phyloP scores from a whole-genome alignment of 2,888 invertebrate species.

The Drosophila neotestacea region DNA sequence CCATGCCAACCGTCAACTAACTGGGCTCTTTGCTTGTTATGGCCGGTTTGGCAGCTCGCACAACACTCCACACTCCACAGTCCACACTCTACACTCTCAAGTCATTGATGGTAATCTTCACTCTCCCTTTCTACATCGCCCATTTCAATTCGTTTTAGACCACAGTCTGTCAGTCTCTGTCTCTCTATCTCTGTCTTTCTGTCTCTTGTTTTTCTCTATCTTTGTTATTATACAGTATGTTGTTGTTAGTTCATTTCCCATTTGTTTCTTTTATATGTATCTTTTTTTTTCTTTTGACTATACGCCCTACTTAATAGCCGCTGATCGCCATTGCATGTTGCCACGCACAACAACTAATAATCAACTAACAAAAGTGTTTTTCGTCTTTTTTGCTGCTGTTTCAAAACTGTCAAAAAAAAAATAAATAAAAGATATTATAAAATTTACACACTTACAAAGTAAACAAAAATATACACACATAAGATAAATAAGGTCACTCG shows the following conservation, averaged over 20 bases:
- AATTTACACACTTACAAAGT: background rate
- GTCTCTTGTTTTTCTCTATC: background rate
- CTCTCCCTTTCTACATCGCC: conserved; percentile 45
- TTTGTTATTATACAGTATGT: background rate
- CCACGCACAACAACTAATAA: conserved; percentile 43
- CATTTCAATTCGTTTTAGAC: conserved; percentile 1
- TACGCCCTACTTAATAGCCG: conserved; percentile 62
- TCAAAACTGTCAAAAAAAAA: background rate
- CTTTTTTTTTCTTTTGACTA: conserved; percentile 36
- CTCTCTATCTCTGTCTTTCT: background rate
- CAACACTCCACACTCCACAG: conserved; percentile 24
- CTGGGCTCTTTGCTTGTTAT: conserved; percentile 32
- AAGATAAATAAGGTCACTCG: too few species aligned
- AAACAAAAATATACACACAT: background rate
- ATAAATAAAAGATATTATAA: background rate
- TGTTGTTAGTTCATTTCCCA: conserved; percentile 29
- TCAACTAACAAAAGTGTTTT: conserved; percentile 38
- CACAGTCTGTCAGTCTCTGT: background rate
- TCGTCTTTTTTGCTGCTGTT: background rate
- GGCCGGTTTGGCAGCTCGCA: conserved; percentile 51
- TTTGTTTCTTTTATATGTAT: background rate
- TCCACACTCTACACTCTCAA: background rate
- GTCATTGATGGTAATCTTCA: conserved; percentile 41
- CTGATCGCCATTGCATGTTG: conserved; percentile 54
- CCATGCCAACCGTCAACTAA: conserved; percentile 17